phyloP scores from a whole-genome alignment of 2,797 vertebrate species.

The Cossypha polioptera region DNA sequence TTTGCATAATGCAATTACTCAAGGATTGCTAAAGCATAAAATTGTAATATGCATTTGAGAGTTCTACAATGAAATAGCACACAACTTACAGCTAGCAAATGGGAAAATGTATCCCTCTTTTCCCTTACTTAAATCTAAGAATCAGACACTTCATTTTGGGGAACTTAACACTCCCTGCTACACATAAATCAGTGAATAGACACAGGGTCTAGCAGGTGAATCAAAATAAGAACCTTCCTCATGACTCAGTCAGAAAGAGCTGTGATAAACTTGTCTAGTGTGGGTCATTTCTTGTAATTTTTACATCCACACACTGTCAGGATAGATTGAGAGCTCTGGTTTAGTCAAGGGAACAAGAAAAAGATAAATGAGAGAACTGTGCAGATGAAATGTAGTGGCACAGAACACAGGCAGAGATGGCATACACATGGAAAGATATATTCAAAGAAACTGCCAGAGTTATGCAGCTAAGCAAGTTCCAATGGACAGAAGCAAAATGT shows the following conservation, averaged over 20 bases:
- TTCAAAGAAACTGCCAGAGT: not conserved
- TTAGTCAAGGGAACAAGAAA: not conserved
- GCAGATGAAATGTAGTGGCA: not conserved
- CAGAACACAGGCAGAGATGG: not conserved
- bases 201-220: conserved; percentile 14
- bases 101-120: not conserved
- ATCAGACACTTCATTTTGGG: not conserved
- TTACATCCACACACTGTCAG: conserved; percentile 1
- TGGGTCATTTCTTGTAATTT: conserved; percentile 44
- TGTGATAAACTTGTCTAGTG: conserved; percentile 34
- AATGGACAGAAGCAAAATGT: conserved; percentile 18
- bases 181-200: conserved; percentile 24
- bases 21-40: not conserved
- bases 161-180: not conserved
- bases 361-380: conserved; percentile 13
- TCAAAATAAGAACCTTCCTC: conserved; percentile 24
- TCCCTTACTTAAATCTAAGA: not conserved
- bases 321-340: conserved; percentile 21
- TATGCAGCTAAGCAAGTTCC: conserved; percentile 15
- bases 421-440: not conserved
- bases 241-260: conserved; percentile 13
- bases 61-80: not conserved
- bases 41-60: not conserved
- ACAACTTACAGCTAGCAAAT: not conserved
- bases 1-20: not conserved